These are phyloP conservation scores for Ophthalmotilapia sp. DNA, from an alignment of 2,113 vertebrate species.

Conservation along the genomic window DNA sequence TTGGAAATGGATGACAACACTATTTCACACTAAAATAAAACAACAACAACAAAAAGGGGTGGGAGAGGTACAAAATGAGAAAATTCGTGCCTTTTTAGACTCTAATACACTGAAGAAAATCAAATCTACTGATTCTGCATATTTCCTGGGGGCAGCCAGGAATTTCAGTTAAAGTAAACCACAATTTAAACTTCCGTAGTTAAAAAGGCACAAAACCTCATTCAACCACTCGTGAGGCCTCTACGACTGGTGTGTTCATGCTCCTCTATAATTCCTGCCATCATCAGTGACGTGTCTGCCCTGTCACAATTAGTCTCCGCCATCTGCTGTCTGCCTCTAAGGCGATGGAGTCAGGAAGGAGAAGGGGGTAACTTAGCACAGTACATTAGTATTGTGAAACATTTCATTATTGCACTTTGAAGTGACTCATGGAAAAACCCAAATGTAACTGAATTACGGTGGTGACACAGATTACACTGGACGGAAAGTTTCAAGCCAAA, in stretches of 20 bases:
- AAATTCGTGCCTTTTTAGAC: not conserved
- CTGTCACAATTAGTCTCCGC: conserved; percentile 15
- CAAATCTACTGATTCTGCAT: not conserved
- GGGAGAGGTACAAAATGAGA: not conserved
- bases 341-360: not conserved
- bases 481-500: not conserved
- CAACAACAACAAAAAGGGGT: not conserved
- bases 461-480: not conserved
- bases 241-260: not conserved
- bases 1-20: conserved; percentile 32
- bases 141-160: not conserved
- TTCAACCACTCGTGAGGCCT: not conserved
- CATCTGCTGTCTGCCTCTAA: conserved; percentile 36
- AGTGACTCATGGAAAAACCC: not conserved
- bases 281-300: conserved; percentile 1
- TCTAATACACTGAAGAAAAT: not conserved
- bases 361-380: not conserved
- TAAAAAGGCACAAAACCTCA: not conserved
- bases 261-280: conserved; percentile 9
- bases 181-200: not conserved
- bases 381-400: not conserved
- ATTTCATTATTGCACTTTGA: not conserved
- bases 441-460: not conserved
- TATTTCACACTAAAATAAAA: not conserved
- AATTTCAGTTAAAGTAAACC: not conserved